Evolutionary conservation across 92 coral and sea anemone species (phyloP).

Genomic region (Diadumene lineata): DNA sequence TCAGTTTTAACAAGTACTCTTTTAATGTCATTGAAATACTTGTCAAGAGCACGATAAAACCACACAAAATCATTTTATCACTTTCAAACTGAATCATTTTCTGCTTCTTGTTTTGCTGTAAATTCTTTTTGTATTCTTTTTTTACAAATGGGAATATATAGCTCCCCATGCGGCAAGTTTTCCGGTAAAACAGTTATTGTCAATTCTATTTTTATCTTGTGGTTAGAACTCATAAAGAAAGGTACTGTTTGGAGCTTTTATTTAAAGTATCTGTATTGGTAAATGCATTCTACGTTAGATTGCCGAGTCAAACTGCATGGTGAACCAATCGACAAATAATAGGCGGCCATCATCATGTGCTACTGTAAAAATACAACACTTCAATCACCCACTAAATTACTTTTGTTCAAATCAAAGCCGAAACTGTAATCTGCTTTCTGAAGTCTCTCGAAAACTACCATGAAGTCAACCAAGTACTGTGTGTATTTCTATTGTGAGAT

Average conservation of each 20-base stretch:
- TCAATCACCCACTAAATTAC: neutral
- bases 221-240: neutral
- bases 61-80: too few species aligned
- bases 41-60: too few species aligned
- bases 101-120: neutral
- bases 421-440: neutral
- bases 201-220: neutral
- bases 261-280: neutral
- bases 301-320: conserved; percentile 1
- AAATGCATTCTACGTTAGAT: conserved; percentile 8
- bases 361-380: neutral
- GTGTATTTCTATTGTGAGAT: neutral
- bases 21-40: too few species aligned
- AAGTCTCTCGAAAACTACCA: neutral
- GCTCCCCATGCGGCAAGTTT: neutral
- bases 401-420: neutral
- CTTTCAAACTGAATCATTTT: too few species aligned
- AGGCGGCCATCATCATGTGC: neutral
- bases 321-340: conserved; percentile 5
- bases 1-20: neutral
- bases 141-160: too few species aligned
- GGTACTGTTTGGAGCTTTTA: neutral
- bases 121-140: neutral
- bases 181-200: conserved; percentile 2
- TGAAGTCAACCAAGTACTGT: neutral